Percentiles rank a stretch among this genome's conserved stretches.
These are phyloP conservation scores for Thymallus thymallus DNA, from an alignment of 2,113 vertebrate species.

Conservation along the genomic window DNA sequence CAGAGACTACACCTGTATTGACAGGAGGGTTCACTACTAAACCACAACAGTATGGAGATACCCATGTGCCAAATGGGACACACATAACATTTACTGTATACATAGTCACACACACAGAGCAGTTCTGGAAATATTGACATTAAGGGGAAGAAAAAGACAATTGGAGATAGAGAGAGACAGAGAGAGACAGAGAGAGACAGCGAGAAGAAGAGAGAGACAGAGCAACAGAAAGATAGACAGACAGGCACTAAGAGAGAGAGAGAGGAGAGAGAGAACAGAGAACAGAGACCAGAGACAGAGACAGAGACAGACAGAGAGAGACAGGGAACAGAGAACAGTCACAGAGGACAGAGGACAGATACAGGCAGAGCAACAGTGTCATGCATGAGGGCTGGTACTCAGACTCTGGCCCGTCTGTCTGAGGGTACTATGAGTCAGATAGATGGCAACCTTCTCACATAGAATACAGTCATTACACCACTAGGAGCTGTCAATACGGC, in stretches of 20 bases:
- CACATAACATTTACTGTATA: neutral
- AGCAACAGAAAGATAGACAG: neutral
- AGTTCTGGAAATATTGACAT: neutral
- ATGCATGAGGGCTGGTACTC: no score
- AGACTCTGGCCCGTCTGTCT: no score
- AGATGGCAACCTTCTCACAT: no score
- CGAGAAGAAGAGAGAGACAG: neutral
- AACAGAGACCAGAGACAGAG: neutral
- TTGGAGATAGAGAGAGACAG: neutral
- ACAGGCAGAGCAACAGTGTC: neutral
- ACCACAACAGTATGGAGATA: neutral
- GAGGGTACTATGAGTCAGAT: no score
- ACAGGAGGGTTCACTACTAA: neutral
- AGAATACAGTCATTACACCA: no score
- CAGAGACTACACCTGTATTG: no score
- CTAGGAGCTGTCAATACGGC: no score
- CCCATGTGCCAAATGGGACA: neutral
- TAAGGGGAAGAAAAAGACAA: neutral
- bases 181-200: no score
- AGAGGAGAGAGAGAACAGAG: neutral
- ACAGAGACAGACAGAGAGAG: neutral
- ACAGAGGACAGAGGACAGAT: neutral
- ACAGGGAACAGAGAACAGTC: no score
- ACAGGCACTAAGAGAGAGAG: neutral
- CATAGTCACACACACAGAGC: neutral